Evolutionary conservation across 2,113 vertebrate genomes (phyloP), one percentile per base, ranked within the genome.

Genomic region (Athene cunicularia): DNA sequence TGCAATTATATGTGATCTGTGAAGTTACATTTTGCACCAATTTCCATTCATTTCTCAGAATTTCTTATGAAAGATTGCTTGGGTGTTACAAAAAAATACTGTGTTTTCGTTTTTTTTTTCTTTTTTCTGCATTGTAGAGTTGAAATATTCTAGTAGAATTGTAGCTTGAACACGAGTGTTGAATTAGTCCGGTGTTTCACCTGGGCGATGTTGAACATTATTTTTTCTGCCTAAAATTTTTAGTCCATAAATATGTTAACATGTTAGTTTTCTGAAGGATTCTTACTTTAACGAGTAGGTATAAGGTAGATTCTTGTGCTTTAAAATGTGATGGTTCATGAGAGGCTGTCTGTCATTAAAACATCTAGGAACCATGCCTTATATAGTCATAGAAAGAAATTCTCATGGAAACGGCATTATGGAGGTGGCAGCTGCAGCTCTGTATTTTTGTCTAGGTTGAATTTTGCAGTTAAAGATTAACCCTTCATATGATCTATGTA

Each of bases 401-500:
- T 73, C 95, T 94, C 95, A 96, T 97, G 96, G 96, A 97, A 96
- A 97, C 85, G 8, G 87, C 89, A 91, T 90, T 95, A 96, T 95
- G 92, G 92, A 95, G 95, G 93, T 95, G 95, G 95, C 84, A 95
- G 77, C 85, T 95, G 87, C 85, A 95, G 92, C 74, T 96, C 71
- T 94, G 11, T 91, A 80, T 96, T 96, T 96, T 92, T 94, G 49
- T 81, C 89, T 85, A 33, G 45, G 60, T 75, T 94, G 87, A 94
- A 87, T 95, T 79, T 90, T 96, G 70, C 89, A 91, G 89, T 90
- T 94, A 79, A 93, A 91, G 32, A 14, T 96, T 96, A 96, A 97
- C 84, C 33, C 70, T 82, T 86, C 85, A 18, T 64, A 53, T 80
- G 43, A 60, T 56, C 33, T 43, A 3, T 53, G 5, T 33, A 76